A percentile compares a stretch with the other conserved stretches of the same genome.
phyloP scores from a whole-genome alignment of 2,888 invertebrate species.

The Melieria omissa region DNA sequence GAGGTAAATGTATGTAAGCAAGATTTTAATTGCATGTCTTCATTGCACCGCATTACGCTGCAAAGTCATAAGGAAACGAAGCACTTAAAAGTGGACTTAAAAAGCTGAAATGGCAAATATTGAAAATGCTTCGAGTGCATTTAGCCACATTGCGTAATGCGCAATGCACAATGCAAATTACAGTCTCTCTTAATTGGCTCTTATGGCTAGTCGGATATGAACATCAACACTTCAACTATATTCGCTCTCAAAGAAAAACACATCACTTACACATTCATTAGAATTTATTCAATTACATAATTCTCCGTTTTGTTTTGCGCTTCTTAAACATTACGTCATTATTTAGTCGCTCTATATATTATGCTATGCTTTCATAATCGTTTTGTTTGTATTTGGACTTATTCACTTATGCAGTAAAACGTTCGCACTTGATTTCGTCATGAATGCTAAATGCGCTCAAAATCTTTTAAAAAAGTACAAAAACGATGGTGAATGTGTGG shows the following conservation, averaged over 20 bases:
- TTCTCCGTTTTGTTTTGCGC: no score
- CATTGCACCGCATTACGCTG: background rate
- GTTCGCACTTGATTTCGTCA: conserved; percentile 17
- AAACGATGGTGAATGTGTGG: conserved; percentile 20
- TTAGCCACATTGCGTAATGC: no score
- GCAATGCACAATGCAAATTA: no score
- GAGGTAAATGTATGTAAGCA: no score
- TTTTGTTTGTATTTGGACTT: conserved; percentile 27
- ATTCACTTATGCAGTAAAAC: conserved; percentile 29
- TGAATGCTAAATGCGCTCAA: conserved; percentile 15
- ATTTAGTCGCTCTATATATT: no score
- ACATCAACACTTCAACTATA: no score
- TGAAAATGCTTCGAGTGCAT: no score
- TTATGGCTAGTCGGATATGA: no score
- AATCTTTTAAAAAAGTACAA: conserved; percentile 32
- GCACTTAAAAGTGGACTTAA: no score
- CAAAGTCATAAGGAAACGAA: background rate
- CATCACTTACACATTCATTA: conserved; percentile 25
- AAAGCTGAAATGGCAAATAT: no score
- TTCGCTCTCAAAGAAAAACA: conserved; percentile 14
- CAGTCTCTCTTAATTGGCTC: no score
- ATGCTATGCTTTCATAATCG: conserved; percentile 10
- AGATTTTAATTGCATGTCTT: background rate
- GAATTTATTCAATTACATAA: conserved; percentile 24
- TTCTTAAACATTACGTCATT: no score